Base-by-base conservation (phyloP, 2,113 vertebrate species). In the Chlorodrepanis virens region DNA sequence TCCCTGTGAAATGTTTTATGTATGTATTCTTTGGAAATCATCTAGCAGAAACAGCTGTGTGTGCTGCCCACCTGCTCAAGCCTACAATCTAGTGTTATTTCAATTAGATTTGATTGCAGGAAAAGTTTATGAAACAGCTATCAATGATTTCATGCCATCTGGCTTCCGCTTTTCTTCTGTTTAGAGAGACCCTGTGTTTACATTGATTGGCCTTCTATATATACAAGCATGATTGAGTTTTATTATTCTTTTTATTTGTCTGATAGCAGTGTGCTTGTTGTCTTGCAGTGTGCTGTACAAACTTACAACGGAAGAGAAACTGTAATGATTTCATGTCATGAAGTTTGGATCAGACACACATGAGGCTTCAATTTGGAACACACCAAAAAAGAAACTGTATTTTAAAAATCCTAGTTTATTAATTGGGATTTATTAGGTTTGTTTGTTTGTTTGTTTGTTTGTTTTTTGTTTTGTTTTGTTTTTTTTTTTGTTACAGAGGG, bases 41-140 rank as follows among this genome's bases (percentile, higher is more conserved):
- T 94, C 90, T 95, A 92, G 83, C 80, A 96, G 96, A 96, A 95
- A 94, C 96, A 97, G 97, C 96, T 97, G 96, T 94, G 85, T 78
- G 78, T 80, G 92, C 93, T 96, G 96, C 97, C 97, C 97, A 97
- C 96, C 96, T 97, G 97, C 97, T 96, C 94, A 92, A 95, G 95
- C 93, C 95, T 93, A 95, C 97, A 96, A 95, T 96, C 95, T 95
- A 95, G 85, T 97, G 92, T 96, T 96, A 93, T 96, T 97, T 97
- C 97, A 97, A 97, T 97, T 97, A 96, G 90, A 92, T 96, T 96
- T 97, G 96, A 97, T 97, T 97, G 95, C 94, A 96, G 93, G 95
- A 97, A 95, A 97, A 96, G 95, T 97, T 96, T 97, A 96, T 96
- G 97, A 97, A 96, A 96, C 94, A 96, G 81, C 95, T 96, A 96